Evolutionary conservation across 2,797 vertebrate genomes (phyloP).

Genomic region (Coracias cyanogaster): DNA sequence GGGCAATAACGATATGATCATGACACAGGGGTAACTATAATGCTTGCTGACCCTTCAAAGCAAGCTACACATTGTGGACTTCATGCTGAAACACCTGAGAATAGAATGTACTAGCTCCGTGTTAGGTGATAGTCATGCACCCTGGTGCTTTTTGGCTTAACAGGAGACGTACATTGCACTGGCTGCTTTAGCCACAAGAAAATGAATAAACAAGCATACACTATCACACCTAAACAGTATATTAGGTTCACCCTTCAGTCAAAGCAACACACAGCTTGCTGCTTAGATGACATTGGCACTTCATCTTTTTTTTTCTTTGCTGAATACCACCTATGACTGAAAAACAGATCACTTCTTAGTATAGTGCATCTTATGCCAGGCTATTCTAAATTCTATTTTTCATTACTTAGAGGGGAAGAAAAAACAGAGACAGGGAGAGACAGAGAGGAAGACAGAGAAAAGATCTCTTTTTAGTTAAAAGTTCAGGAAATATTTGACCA

Average conservation of each 20-base stretch:
- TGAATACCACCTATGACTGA: background rate
- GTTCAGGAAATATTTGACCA: background rate
- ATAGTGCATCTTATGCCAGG: background rate
- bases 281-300: background rate
- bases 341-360: background rate
- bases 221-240: background rate
- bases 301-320: background rate
- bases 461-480: background rate
- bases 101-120: background rate
- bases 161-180: background rate
- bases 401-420: background rate
- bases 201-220: background rate
- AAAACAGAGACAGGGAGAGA: background rate
- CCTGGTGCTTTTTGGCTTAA: background rate
- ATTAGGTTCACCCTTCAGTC: background rate
- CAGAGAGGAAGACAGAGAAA: background rate
- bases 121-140: background rate
- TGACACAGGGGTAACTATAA: background rate
- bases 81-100: background rate
- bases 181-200: background rate
- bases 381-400: background rate
- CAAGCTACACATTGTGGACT: background rate
- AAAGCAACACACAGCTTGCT: background rate
- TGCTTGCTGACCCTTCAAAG: background rate
- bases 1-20: background rate